Conservation (phyloP, 2,113 vertebrate species). For the Antigone vipio region DNA sequence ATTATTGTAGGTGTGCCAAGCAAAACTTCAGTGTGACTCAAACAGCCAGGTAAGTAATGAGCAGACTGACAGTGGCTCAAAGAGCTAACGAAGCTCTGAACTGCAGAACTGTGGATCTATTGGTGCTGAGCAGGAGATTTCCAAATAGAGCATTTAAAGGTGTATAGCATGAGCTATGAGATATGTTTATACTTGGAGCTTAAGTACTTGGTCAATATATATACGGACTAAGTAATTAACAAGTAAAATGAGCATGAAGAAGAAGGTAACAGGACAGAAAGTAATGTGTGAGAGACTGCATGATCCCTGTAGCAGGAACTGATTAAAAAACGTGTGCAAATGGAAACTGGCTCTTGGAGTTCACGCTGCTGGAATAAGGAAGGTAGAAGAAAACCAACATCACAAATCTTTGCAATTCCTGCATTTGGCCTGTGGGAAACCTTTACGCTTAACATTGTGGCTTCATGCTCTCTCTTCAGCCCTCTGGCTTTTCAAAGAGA, state of each 20-base stretch:
- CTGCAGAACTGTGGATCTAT: not conserved
- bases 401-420: not conserved
- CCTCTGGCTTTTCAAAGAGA: not conserved
- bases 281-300: not conserved
- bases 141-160: not conserved
- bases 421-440: not conserved
- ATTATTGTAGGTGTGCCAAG: not conserved
- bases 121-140: fast-evolving
- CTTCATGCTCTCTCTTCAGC: not conserved
- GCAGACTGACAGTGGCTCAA: not conserved
- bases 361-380: not conserved
- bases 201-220: not conserved
- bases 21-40: not conserved
- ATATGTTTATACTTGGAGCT: not conserved
- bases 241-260: not conserved
- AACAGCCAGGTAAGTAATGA: not conserved
- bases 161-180: not conserved
- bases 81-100: not conserved
- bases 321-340: not conserved
- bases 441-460: not conserved
- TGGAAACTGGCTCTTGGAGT: not conserved
- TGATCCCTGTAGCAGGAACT: not conserved
- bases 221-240: not conserved
- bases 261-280: not conserved
- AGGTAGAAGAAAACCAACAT: not conserved